Conservation (phyloP, 2,113 vertebrate species). For the Cyrtonyx montezumae region DNA sequence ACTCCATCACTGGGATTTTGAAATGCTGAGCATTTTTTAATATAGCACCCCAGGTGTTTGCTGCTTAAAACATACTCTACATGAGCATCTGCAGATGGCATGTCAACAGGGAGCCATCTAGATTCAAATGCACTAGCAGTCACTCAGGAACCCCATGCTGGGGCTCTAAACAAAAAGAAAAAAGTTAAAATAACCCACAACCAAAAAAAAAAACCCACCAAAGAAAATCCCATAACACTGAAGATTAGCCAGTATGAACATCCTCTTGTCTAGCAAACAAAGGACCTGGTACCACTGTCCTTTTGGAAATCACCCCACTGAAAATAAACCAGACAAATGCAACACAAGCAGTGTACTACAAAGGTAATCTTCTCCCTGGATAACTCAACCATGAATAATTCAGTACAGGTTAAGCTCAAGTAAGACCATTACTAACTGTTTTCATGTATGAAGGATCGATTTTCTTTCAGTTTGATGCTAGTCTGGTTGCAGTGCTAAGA, state of each 20-base stretch:
- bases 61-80: constrained; percentile 64
- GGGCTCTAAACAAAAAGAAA: background rate
- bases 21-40: constrained; percentile 70
- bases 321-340: background rate
- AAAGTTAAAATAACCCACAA: background rate
- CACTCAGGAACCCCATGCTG: constrained; percentile 8
- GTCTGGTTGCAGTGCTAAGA: background rate
- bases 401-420: background rate
- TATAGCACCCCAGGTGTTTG: constrained; percentile 64
- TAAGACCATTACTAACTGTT: constrained; percentile 46
- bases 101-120: constrained; percentile 50
- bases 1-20: constrained; percentile 57
- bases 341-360: background rate
- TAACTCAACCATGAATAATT: constrained; percentile 44
- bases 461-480: constrained; percentile 12
- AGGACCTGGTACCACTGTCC: background rate
- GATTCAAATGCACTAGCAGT: constrained; percentile 43
- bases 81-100: constrained; percentile 65
- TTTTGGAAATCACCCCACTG: background rate
- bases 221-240: background rate
- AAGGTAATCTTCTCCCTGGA: background rate
- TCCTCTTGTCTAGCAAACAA: background rate
- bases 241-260: background rate
- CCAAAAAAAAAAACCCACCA: background rate
- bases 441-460: constrained; percentile 29